Percentiles rank a stretch among this genome's conserved stretches.
phyloP scores from a whole-genome alignment of 2,888 invertebrate genomes.

The Drosophila eohydei region DNA sequence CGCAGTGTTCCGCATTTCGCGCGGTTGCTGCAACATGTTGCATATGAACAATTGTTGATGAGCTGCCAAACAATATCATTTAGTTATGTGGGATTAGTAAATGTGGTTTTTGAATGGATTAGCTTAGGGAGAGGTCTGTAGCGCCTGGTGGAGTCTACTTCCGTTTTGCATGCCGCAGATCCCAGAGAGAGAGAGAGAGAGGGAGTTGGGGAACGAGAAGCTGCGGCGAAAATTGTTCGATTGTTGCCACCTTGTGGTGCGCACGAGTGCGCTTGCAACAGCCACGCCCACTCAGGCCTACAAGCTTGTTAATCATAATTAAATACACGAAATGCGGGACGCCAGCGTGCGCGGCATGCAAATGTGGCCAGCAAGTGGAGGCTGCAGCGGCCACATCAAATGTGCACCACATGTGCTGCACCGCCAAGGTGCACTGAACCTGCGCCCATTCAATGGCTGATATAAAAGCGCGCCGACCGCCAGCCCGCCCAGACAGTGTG shows the following conservation, averaged over 20 bases:
- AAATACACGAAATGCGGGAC: constrained; percentile 63
- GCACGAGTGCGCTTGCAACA: constrained; percentile 61
- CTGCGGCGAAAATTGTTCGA: constrained; percentile 62
- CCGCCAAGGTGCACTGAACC: constrained; percentile 69
- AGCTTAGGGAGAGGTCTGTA: not conserved
- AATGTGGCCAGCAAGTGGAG: constrained; percentile 55
- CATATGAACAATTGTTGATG: constrained; percentile 15
- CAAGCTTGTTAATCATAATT: constrained; percentile 65
- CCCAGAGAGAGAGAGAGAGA: not conserved
- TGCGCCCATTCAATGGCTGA: constrained; percentile 30
- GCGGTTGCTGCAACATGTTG: constrained; percentile 55
- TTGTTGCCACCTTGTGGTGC: constrained; percentile 53
- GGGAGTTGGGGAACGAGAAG: constrained; percentile 30
- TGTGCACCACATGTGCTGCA: constrained; percentile 51
- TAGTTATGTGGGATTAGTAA: constrained; percentile 22
- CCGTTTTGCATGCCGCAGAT: constrained; percentile 38
- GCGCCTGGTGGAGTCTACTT: constrained; percentile 49
- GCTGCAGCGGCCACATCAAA: constrained; percentile 56
- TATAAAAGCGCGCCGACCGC: constrained; percentile 59
- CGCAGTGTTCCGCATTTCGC: constrained; percentile 62
- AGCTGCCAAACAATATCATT: constrained; percentile 24
- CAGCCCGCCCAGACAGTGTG: constrained; percentile 60
- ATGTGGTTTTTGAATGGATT: constrained; percentile 27
- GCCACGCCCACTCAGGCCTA: constrained; percentile 27
- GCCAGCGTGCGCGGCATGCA: constrained; percentile 54